A percentile compares a stretch with the other conserved stretches of the same genome.
phyloP scores from a whole-genome alignment of 1,140 invertebrate species.

The Melipona quadrifasciata region DNA sequence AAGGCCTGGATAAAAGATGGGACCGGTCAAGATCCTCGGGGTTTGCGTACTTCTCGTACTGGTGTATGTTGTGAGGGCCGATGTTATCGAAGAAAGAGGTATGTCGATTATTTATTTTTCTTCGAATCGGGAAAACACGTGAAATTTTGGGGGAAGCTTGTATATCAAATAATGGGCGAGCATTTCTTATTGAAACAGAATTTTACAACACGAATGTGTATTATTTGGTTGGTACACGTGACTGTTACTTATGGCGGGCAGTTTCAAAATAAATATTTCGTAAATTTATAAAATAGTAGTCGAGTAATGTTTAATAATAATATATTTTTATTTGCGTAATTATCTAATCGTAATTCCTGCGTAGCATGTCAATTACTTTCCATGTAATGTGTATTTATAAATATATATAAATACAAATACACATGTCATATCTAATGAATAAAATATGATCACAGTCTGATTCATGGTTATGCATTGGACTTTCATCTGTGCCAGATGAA shows the following conservation, averaged over 20 bases:
- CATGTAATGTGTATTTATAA: neutral
- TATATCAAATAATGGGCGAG: neutral
- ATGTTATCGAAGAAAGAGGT: constrained; percentile 80
- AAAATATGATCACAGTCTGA: neutral
- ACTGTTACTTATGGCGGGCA: neutral
- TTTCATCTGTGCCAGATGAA: neutral
- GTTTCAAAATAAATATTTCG: no score
- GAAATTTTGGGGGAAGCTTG: neutral
- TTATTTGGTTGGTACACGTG: neutral
- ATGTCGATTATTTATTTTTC: constrained; percentile 20
- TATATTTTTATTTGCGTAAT: neutral
- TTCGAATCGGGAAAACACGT: neutral
- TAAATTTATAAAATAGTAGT: neutral
- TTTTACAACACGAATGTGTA: neutral
- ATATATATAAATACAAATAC: neutral
- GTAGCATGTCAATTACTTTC: neutral
- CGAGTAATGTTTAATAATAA: neutral
- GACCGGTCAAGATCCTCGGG: constrained; percentile 61
- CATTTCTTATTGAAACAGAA: neutral
- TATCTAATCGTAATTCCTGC: no score
- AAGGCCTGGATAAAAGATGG: constrained; percentile 72
- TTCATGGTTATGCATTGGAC: no score
- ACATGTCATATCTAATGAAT: neutral
- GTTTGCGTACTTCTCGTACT: constrained; percentile 70
- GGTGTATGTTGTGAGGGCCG: constrained; percentile 58